Evolutionary conservation across 2,888 invertebrate species (phyloP), one percentile per base, ranked within the genome.

Genomic region (Thecocarcelia acutangulata): DNA sequence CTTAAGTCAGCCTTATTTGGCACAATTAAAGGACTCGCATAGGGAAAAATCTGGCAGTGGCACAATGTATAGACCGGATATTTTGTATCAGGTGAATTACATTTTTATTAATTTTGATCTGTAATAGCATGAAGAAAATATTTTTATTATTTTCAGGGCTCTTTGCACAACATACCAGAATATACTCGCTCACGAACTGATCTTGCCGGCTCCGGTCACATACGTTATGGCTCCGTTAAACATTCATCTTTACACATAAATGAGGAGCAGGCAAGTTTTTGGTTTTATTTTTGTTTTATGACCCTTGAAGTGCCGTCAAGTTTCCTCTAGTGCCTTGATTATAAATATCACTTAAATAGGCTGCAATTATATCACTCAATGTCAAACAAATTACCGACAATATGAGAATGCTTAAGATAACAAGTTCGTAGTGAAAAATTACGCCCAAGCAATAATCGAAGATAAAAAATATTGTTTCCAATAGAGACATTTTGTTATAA

Each of bases 41-140:
- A 85, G 86, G 12, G 90, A 89, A 37, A 87, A 85, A 46, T 93
- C 92, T 42, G 94, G 93, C 40, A 95, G 95, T 84, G 95, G 96
- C 1, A 95, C 97, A 15, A 94, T 98, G 93, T 93, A 95, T 86
- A 93, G 96, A 68, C 96, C 96, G 69, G 98, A 98, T 89, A 94
- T 97, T 9, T 94, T 98, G 86, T 98, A 97, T 89, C 95, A 96
- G 88, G 97, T 97, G 84, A 96, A 70, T 70, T 4, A 5, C 17
- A n/a, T 24, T 24, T 24, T 24, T 24, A 2, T 5, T 5, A 24
- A 5, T 2, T 24, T 24, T 24, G 3, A 12, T 58, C 37, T 15
- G 15, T 28, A n/a, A 33, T 63, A 3, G 9, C 1, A n/a, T 37
- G 9, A 8, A 3, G 0, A 40, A 37, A 21, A 19, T 11, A 33